Base-by-base conservation (phyloP, 2,113 vertebrate genomes). In the Antechinus stuartii region DNA sequence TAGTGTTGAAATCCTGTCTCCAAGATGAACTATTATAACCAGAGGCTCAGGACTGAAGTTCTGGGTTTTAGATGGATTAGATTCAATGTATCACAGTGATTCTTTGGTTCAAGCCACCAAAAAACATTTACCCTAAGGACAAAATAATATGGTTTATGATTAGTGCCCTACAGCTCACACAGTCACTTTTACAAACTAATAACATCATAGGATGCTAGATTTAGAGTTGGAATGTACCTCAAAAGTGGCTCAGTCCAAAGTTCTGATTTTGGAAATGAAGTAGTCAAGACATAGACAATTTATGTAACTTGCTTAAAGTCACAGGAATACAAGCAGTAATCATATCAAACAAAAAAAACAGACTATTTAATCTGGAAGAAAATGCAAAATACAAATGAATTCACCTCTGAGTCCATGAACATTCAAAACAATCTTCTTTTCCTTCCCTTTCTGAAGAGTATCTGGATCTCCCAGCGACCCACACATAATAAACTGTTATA, bases 311-410 rank as follows among this genome's bases (percentile, higher is more conserved):
- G 27, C 30, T 89, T 50, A 91, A 90, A 53, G 91, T 92, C 91
- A 92, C 26, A 61, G 91, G 94, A 54, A 56, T 94, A 94, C 35
- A 91, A 92, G 68, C 1, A 50, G 56, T 53, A 54, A 76, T 76
- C 61, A 76, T 27, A 22, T 84, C 68, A 84, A 84, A 84, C 35
- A 84, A 22, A 84, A 55, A 84, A 42, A 14, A 35, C 10, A 84
- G 35, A 22, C 5, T 61, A 61, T 61, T 61, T 42, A 84, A 42
- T n/a, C 5, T 84, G 16, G 7, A 16, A 84, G 35, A 35, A 84
- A 84, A 84, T 42, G n/a, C 19, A 84, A 84, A 84, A 42, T 6
- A 42, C 0, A 35, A 84, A 84, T 8, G 35, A 6, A 42, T 35
- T 84, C 6, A 84, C 6, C 22, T 35, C 68, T n/a, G 68, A 42